Conservation (phyloP, 2,797 vertebrate genomes). For the Enteromius fasciolatus region DNA sequence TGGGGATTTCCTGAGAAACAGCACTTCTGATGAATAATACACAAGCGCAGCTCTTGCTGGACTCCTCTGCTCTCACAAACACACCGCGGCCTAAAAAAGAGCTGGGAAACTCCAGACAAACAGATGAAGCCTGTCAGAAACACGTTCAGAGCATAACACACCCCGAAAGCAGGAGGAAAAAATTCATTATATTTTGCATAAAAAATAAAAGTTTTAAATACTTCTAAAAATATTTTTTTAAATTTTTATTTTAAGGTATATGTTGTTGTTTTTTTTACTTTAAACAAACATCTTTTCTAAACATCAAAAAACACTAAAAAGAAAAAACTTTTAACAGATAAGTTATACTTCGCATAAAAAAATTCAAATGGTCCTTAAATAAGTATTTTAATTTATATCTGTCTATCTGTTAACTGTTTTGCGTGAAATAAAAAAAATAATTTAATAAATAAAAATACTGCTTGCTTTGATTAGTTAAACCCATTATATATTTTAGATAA, state of each 20-base stretch:
- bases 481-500: background rate
- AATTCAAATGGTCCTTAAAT: no score
- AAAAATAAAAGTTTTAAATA: background rate
- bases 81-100: background rate
- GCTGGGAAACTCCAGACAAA: background rate
- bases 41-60: slow-evolving; percentile 63
- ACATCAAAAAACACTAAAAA: no score
- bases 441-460: background rate
- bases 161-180: background rate
- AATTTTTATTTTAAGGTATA: background rate
- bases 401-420: no score
- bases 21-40: slow-evolving; percentile 73
- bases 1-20: slow-evolving; percentile 63
- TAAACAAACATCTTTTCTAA: no score
- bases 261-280: no score
- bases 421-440: no score
- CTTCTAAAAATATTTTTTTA: background rate
- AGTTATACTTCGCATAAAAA: no score
- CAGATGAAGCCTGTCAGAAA: background rate
- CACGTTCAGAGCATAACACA: no score
- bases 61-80: slow-evolving; percentile 50
- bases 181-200: background rate
- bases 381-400: no score
- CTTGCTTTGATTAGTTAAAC: background rate
- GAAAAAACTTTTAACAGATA: no score